A percentile compares a stretch with the other conserved stretches of the same genome.
Evolutionary conservation across 2,888 invertebrate genomes (phyloP).

Genomic region (Listrodromus nycthemerus): DNA sequence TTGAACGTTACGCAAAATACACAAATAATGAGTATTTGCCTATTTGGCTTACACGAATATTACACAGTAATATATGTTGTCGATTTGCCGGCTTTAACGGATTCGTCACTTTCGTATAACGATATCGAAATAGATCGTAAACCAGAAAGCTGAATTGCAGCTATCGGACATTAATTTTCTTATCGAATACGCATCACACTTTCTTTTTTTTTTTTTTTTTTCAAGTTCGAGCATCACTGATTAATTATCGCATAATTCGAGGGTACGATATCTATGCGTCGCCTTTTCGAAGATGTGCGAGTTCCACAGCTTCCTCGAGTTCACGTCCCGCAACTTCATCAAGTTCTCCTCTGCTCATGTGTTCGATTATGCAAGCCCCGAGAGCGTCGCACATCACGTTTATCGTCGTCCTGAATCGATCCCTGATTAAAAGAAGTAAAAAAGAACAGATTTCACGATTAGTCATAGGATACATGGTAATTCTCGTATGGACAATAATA

Average conservation of each 20-base stretch:
- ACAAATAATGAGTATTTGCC: conserved; percentile 56
- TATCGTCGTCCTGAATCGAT: conserved; percentile 94
- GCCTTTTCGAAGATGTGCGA: conserved; percentile 75
- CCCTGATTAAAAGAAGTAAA: conserved; percentile 86
- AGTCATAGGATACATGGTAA: conserved; percentile 45
- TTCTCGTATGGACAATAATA: not conserved
- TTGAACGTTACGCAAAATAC: conserved; percentile 37
- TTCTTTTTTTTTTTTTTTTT: conserved; percentile 4
- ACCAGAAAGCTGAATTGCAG: not conserved
- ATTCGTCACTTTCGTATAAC: conserved; percentile 40
- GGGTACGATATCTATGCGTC: conserved; percentile 69
- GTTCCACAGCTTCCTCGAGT: conserved; percentile 75
- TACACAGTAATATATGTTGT: conserved; percentile 60
- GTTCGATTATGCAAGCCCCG: conserved; percentile 96
- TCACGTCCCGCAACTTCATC: conserved; percentile 74
- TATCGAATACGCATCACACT: not conserved
- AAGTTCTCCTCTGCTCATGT: conserved; percentile 92
- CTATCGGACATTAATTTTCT: not conserved
- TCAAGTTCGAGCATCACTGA: conserved; percentile 1
- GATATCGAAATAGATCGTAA: not conserved
- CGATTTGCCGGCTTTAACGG: conserved; percentile 20
- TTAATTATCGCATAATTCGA: conserved; percentile 1
- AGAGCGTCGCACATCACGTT: conserved; percentile 98
- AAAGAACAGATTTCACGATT: conserved; percentile 3
- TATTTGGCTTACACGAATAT: conserved; percentile 57